Evolutionary conservation across 1,140 invertebrate species (phyloP), one percentile per base, ranked within the genome.

Genomic region (Atta cephalotes): DNA sequence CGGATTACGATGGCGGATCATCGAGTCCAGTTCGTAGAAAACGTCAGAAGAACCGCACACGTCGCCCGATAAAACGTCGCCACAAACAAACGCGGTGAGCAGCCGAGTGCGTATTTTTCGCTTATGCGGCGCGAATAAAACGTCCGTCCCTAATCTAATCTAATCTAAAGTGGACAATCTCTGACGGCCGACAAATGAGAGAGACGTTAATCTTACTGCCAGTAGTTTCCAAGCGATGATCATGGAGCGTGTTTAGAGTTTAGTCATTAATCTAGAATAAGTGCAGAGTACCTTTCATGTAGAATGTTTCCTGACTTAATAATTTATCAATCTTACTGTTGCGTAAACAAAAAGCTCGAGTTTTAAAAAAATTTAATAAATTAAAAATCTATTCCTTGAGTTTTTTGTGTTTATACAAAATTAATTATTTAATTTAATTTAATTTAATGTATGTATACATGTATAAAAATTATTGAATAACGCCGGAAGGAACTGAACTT

Each of bases 81-180:
- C 63, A 90, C 89, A 92, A 93, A 93, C 87, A 92, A 92, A 90
- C 62, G 45, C 90, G 68, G 82, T 56, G 74, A 84, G 80, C 68
- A 62, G 70, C 39, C 80, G 68, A 25, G 66, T 56, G 68, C 21
- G 56, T 9, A 28, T 51, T 56, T 84, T 84, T 84, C 70, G 80
- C 80, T 84, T 84, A 84, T 84, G 70, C 80, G 80, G 80, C 80
- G 80, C 70, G 80, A 84, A 84, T 84, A 84, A 84, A 84, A 84
- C 70, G 70, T 74, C 56, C 70, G 56, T 28, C 53, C 68, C 14
- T 63, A 76, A 87, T 72, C 65, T 76, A 81, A 89, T 86, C 76
- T 71, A 77, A 65, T 53, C 56, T 31, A 51, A 62, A 81, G 60
- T 65, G 72, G 82, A 86, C 77, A 77, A 88, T 86, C 70, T 53